Evolutionary conservation across 2,113 vertebrate genomes (phyloP), one percentile per base, ranked within the genome.

Genomic region (Neopipo cinnamomea): DNA sequence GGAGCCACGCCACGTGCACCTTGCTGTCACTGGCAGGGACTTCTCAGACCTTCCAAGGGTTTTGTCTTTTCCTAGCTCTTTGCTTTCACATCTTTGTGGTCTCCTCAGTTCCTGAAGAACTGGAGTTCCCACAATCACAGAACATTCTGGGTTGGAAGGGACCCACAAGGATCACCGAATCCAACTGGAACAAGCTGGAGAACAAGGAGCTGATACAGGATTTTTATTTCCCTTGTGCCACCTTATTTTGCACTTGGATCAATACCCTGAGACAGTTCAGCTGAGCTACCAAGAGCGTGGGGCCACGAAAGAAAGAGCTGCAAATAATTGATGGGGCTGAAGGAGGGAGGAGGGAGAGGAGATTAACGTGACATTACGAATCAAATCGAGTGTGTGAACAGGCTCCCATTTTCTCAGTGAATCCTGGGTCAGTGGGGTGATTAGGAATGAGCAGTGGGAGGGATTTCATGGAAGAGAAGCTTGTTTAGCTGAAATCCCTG

Each of bases 1-100:
- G 33, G 19, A 52, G 41, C 28, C 21, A 4, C 0, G 2, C 37
- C 1, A 0, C 12, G 4, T 41, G 35, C 37, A 6, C 33, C 30
- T 52, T 62, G 21, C 33, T 58, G n/a, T 31, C 13, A 2, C 27
- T 49, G 28, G 27, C 33, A 24, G 63, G 37, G 50, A 31, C 74
- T 71, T 27, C 35, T 84, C 44, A 16, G 30, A 8, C 50, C 50
- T 61, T 20, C 37, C 5, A 27, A 37, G 44, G 37, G 18, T 23
- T 49, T n/a, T 50, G 42, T 12, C 35, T 42, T 75, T 63, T 65
- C 30, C 15, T n/a, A 79, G 13, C 31, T 61, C 2, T 37, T 67
- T 1, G 2, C 37, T 61, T 77, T 24, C 22, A 25, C 6, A 3
- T 37, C 53, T 56, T 63, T 17, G 37, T 50, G 42, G 8, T 47